Evolutionary conservation across 1,140 invertebrate species (phyloP), one percentile per base, ranked within the genome.

Genomic region (Patella vulgata): DNA sequence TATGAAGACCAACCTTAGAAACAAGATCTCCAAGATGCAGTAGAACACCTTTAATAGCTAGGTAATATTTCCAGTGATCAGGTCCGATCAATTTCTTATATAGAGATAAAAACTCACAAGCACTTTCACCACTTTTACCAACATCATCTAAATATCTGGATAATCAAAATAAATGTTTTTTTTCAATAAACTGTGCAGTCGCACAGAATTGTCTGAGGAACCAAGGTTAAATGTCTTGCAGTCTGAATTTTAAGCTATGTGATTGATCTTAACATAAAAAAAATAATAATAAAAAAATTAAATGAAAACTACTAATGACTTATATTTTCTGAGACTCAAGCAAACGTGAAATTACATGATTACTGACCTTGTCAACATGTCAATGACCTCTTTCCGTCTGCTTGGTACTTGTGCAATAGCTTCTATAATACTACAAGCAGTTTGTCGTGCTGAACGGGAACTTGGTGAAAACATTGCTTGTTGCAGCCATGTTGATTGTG

Each of bases 391-490:
- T 75, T 79, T 77, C 59, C 73, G 74, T 27, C 79, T 66, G 4
- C 71, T 70, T 21, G 79, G 75, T 19, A 80, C 71, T 50, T 84
- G 78, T 67, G 92, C 93, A 9, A 96, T 87, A 17, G 90, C 90
- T 77, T 94, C 92, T 0, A 96, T 88, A 85, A 97, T 91, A 69
- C 91, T 92, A 72, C 94, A 96, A 3, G 93, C 93, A 19, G 95
- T 91, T 79, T 94, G 91, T 30, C 96, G 87, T 0, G 93, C 93
- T 46, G 95, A 88, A 46, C 93, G 87, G 0, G 94, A 97, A 77
- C 93, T 94, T 0, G 92, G 89, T 83, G 95, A 96, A 78, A 97
- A 97, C 63, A 97, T 87, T 8, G 97, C 90, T 8, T 91, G 91
- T 63, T 93, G 90, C 8, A 97, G 85, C 95, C 95, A 97, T 4